Evolutionary conservation across 2,888 invertebrate genomes (phyloP), one percentile per base, ranked within the genome.

Genomic region (Amblyjoppa proteus): DNA sequence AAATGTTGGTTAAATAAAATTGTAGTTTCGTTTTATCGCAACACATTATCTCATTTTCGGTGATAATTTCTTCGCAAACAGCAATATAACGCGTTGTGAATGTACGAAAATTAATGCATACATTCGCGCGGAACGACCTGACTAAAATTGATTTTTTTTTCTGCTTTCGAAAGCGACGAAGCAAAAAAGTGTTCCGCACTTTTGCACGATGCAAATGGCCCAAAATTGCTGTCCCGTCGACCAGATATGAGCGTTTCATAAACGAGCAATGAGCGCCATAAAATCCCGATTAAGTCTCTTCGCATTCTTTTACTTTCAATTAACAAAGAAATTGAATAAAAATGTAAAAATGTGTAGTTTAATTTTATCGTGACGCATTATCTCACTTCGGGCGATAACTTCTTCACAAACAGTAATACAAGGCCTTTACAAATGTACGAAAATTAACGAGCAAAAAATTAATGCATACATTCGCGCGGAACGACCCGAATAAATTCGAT

Each of bases 401-500:
- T 25, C 9, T 25, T 7, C 25, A 25, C 56, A 11, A 41, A 9
- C 11, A 11, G 41, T 9, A 41, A 41, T 41, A 41, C 11, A 41
- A 41, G 11, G 41, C 11, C 41, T 41, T 41, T 11, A 41, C 11
- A 41, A 41, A 41, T 41, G 11, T 41, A 0, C 11, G 3, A 11
- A 3, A 64, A 64, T 34, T 45, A 75, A 64, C n/a, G 75, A 64
- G 31, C 45, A 61, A 75, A 49, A 41, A 41, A 41, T 11, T 41
- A 11, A 28, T 6, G 31, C 28, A 16, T 41, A 41, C 34, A 31
- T 64, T 11, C 6, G 34, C 13, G 64, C 28, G 31, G n/a, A 64
- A 64, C 64, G 64, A 41, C 11, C 41, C 2, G 41, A 41, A 6
- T 28, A 16, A 16, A 11, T 5, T 9, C 31, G 6, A 25, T 31